Conservation (phyloP, 2,888 invertebrate species). For the Drosophila merina region DNA sequence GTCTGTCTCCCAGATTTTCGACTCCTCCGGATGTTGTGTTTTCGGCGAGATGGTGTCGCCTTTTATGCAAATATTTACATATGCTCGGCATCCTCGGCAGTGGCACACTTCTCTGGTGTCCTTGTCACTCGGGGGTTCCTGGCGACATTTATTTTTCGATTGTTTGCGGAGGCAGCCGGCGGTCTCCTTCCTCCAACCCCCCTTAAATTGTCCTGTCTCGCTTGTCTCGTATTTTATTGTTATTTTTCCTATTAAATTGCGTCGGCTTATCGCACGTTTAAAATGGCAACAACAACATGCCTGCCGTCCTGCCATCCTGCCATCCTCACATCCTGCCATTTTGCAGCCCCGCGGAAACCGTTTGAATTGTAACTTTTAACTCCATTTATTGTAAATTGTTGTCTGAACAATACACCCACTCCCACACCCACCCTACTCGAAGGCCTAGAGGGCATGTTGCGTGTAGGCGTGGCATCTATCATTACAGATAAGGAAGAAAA, state of each 20-base stretch:
- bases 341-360: slow-evolving; percentile 23
- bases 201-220: slow-evolving; percentile 29
- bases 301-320: slow-evolving; percentile 23
- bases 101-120: slow-evolving; percentile 58
- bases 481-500: slow-evolving; percentile 70
- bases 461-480: slow-evolving; percentile 75
- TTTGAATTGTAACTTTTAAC: slow-evolving; percentile 80
- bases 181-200: background rate
- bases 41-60: slow-evolving; percentile 46
- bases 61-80: slow-evolving; percentile 77
- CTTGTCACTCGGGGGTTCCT: slow-evolving; percentile 48
- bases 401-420: slow-evolving; percentile 37
- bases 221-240: slow-evolving; percentile 75
- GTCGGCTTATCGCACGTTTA: slow-evolving; percentile 80
- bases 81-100: slow-evolving; percentile 56
- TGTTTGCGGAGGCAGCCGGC: slow-evolving; percentile 57
- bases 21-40: slow-evolving; percentile 9
- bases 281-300: slow-evolving; percentile 64
- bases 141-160: slow-evolving; percentile 68
- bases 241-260: slow-evolving; percentile 80
- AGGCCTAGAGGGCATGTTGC: slow-evolving; percentile 41
- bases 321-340: background rate
- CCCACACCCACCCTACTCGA: background rate
- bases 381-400: slow-evolving; percentile 80
- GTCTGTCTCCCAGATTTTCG: slow-evolving; percentile 57